Evolutionary conservation across 2,888 invertebrate genomes (phyloP).

Genomic region (Drosophila paramelanica): DNA sequence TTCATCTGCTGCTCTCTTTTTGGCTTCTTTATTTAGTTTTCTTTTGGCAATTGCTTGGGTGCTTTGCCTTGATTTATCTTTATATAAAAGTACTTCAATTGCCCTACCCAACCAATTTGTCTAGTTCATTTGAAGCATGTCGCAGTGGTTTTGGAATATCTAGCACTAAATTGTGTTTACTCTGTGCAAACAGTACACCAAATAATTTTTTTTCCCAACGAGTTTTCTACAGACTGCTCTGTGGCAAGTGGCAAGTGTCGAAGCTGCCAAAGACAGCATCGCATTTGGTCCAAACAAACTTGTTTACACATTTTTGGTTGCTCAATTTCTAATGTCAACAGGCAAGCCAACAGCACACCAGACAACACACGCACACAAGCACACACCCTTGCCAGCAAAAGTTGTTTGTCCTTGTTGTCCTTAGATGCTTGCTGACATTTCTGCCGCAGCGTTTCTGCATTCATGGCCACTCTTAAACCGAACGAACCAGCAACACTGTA

Average conservation of each 20-base stretch:
- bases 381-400: slow-evolving; percentile 23
- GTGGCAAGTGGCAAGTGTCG: slow-evolving; percentile 44
- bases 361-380: slow-evolving; percentile 16
- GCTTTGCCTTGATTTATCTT: slow-evolving; percentile 43
- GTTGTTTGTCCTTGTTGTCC: slow-evolving; percentile 62
- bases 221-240: slow-evolving; percentile 30
- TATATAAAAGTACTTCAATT: slow-evolving; percentile 29
- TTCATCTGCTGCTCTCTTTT: slow-evolving; percentile 28
- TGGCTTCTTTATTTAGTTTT: slow-evolving; percentile 13
- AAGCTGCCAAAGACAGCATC: slow-evolving; percentile 62
- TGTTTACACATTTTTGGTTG: slow-evolving; percentile 80
- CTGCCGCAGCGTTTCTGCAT: slow-evolving; percentile 46
- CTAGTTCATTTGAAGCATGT: slow-evolving; percentile 54
- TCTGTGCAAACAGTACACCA: slow-evolving; percentile 21
- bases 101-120: slow-evolving; percentile 58
- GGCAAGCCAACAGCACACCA: slow-evolving; percentile 53
- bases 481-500: slow-evolving; percentile 33
- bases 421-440: slow-evolving; percentile 48
- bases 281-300: slow-evolving; percentile 76
- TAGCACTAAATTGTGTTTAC: slow-evolving; percentile 45
- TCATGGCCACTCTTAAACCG: slow-evolving; percentile 47
- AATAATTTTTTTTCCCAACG: slow-evolving; percentile 33
- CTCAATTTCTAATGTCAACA: slow-evolving; percentile 80
- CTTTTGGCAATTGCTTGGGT: slow-evolving; percentile 32
- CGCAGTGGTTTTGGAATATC: slow-evolving; percentile 33